These are phyloP conservation scores for Agrotis segetum DNA, from an alignment of 2,888 invertebrate genomes.

Conservation along the genomic window DNA sequence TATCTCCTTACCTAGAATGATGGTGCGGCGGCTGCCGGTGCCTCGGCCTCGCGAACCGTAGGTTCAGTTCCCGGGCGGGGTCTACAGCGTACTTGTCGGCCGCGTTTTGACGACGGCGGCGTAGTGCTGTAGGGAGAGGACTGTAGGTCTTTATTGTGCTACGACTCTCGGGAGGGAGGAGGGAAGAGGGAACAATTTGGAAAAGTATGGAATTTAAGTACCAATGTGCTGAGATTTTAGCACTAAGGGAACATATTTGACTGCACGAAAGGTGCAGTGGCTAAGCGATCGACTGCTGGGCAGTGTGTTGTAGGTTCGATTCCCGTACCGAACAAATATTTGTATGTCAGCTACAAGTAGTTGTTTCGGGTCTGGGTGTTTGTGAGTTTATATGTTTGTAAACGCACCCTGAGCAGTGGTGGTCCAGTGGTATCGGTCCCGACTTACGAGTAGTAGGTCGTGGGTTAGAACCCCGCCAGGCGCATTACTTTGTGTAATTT, in stretches of 20 bases:
- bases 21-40: constrained; percentile 85
- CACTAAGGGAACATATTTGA: no score
- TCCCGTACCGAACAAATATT: constrained; percentile 38
- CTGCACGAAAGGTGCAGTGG: no score
- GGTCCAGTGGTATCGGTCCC: no score
- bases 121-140: constrained; percentile 87
- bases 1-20: constrained; percentile 71
- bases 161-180: neutral
- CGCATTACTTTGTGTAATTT: no score
- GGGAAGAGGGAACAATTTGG: constrained; percentile 20
- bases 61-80: constrained; percentile 94
- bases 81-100: constrained; percentile 96
- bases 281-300: no score
- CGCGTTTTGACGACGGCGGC: constrained; percentile 93
- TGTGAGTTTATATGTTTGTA: no score
- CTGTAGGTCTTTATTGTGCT: constrained; percentile 33
- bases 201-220: neutral
- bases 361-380: no score
- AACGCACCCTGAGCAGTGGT: no score
- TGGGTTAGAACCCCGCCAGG: no score
- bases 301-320: no score
- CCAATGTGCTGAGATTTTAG: neutral
- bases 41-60: constrained; percentile 94
- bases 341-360: neutral
- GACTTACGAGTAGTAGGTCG: no score